These are phyloP conservation scores for Calidris pugnax DNA, from an alignment of 2,113 vertebrate species.

Conservation along the genomic window DNA sequence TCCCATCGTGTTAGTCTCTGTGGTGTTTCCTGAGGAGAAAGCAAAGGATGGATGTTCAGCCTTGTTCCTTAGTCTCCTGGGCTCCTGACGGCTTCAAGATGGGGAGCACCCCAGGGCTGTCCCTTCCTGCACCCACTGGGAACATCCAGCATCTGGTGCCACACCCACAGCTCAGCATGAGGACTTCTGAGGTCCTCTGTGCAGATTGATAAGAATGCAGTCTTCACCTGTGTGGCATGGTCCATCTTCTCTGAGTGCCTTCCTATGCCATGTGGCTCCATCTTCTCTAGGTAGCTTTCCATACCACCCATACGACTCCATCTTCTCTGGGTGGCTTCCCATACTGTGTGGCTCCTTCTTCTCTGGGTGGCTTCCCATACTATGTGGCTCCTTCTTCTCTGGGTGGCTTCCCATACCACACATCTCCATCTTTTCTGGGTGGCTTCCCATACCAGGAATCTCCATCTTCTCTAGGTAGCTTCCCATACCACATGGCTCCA, in stretches of 20 bases:
- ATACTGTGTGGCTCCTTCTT: neutral
- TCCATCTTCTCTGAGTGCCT: neutral
- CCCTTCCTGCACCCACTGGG: neutral
- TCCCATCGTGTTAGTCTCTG: neutral
- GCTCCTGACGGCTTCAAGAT: neutral
- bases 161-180: too few relatives aligned
- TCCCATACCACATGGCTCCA: neutral
- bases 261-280: accelerated
- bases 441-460: neutral
- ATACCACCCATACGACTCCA: neutral
- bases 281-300: neutral
- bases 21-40: neutral
- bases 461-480: neutral
- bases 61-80: neutral
- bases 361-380: neutral
- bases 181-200: neutral
- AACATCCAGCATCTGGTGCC: neutral
- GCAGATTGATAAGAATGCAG: neutral
- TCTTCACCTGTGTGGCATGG: neutral
- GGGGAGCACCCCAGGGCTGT: neutral
- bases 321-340: neutral
- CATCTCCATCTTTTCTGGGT: neutral
- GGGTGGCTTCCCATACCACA: neutral
- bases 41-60: neutral
- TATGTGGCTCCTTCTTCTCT: neutral